phyloP scores from a whole-genome alignment of 2,888 invertebrate species.

The Caenorhabditis panamensis region DNA sequence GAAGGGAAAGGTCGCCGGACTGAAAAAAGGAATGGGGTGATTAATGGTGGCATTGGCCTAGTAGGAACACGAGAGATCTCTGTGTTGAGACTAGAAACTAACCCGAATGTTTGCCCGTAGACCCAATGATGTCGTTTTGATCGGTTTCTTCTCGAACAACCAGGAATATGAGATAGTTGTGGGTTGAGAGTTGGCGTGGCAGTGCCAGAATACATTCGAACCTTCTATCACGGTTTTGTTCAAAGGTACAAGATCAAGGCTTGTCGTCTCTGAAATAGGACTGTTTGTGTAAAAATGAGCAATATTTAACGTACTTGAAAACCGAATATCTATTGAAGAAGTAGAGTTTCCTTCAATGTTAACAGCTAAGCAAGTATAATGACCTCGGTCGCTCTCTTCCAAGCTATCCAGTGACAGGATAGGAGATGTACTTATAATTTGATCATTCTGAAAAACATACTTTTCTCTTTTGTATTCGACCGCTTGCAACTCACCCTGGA shows the following conservation, averaged over 20 bases:
- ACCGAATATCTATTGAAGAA: slow-evolving; percentile 65
- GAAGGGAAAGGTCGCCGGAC: slow-evolving; percentile 77
- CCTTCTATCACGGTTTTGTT: slow-evolving; percentile 79
- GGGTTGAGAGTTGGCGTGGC: slow-evolving; percentile 77
- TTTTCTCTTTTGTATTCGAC: not conserved
- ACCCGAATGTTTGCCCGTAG: slow-evolving; percentile 74
- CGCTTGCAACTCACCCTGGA: slow-evolving; percentile 66
- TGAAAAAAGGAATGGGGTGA: slow-evolving; percentile 56
- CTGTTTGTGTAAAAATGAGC: not conserved
- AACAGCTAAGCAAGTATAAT: slow-evolving; percentile 75
- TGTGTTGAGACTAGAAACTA: slow-evolving; percentile 2
- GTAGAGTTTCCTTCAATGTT: slow-evolving; percentile 74
- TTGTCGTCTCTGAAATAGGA: slow-evolving; percentile 62
- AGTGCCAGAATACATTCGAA: slow-evolving; percentile 77
- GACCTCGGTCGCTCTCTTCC: slow-evolving; percentile 66
- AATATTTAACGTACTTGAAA: slow-evolving; percentile 71
- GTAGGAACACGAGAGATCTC: slow-evolving; percentile 2
- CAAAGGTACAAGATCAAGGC: slow-evolving; percentile 67
- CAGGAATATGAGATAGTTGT: slow-evolving; percentile 73
- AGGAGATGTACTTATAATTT: slow-evolving; percentile 67
- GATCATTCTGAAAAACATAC: slow-evolving; percentile 61
- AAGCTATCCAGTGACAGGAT: slow-evolving; percentile 58
- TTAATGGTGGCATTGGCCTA: slow-evolving; percentile 17
- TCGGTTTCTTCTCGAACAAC: slow-evolving; percentile 71
- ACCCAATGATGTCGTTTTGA: slow-evolving; percentile 74